A percentile compares a stretch with the other conserved stretches of the same genome.
These are phyloP conservation scores for Laterallus jamaicensis DNA, from an alignment of 2,113 vertebrate species.

Conservation along the genomic window DNA sequence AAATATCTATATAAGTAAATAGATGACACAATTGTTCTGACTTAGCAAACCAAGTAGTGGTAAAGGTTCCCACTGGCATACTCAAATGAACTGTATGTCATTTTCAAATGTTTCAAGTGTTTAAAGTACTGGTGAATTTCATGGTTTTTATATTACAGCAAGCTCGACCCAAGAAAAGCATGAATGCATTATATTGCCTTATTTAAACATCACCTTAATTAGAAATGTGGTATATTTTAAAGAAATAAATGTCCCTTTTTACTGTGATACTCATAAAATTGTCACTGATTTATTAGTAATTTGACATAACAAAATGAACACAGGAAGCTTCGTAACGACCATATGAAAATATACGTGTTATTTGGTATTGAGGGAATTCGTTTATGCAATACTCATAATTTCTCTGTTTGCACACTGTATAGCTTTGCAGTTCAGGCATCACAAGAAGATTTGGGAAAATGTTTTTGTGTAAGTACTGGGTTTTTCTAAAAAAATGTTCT, in stretches of 20 bases:
- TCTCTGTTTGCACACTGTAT: not conserved
- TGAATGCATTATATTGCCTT: not conserved
- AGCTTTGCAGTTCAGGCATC: not conserved
- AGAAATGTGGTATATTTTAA: constrained; percentile 11
- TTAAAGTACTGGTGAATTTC: not conserved
- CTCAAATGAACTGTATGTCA: not conserved
- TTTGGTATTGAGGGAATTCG: not conserved
- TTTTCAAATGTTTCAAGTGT: too few relatives aligned
- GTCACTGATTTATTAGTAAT: constrained; percentile 10
- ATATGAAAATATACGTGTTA: not conserved
- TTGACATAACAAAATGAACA: constrained; percentile 14
- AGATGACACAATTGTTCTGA: not conserved
- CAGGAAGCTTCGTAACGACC: not conserved
- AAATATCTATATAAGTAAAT: not conserved
- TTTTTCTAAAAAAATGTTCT: not conserved
- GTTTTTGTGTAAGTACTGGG: not conserved
- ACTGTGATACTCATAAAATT: not conserved
- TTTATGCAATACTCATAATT: not conserved
- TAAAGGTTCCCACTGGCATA: not conserved
- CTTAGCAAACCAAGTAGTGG: not conserved
- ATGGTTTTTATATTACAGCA: not conserved
- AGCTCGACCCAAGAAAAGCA: not conserved
- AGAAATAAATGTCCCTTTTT: not conserved
- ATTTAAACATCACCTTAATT: constrained; percentile 1
- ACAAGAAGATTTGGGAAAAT: not conserved